Conservation (phyloP, 2,113 vertebrate genomes). For the Mobula hypostoma region DNA sequence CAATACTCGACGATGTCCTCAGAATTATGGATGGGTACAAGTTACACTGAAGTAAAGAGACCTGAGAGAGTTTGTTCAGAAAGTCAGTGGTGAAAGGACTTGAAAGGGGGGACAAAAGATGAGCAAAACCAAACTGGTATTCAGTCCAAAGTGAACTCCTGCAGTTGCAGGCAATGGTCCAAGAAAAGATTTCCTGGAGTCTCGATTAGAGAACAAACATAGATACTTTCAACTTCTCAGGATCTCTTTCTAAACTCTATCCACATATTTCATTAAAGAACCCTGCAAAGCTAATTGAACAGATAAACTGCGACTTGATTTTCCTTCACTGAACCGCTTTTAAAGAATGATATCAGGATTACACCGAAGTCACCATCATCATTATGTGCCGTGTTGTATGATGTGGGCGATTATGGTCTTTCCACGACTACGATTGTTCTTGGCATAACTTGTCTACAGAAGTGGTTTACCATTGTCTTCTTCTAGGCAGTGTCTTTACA, state of each 20-base stretch:
- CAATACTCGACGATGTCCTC: conserved; percentile 69
- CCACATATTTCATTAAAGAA: background rate
- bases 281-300: background rate
- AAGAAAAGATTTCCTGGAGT: background rate
- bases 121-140: background rate
- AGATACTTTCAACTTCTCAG: no score
- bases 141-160: no score
- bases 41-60: conserved; percentile 40
- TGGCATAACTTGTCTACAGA: no score
- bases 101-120: no score
- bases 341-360: background rate
- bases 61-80: background rate
- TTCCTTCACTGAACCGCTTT: background rate
- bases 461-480: no score
- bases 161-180: no score
- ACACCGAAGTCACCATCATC: background rate
- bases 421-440: no score
- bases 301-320: background rate
- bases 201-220: background rate
- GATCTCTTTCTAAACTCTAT: background rate
- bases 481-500: no score
- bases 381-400: no score
- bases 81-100: no score
- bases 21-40: conserved; percentile 73
- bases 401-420: no score